phyloP scores from a whole-genome alignment of 2,888 invertebrate species.

The Standfussiana lucernea region DNA sequence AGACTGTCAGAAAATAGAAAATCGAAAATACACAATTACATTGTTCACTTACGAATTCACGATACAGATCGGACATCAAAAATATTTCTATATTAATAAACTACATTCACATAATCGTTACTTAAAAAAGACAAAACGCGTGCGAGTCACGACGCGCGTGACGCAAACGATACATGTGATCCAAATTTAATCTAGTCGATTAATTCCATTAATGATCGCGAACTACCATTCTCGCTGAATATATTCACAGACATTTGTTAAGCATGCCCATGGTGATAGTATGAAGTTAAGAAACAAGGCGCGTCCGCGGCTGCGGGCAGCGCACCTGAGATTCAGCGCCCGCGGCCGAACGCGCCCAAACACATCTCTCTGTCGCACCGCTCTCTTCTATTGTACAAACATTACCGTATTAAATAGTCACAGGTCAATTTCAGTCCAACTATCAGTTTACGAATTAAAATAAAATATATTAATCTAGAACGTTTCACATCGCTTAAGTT shows the following conservation, averaged over 20 bases:
- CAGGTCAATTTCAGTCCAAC: slow-evolving; percentile 86
- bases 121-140: slow-evolving; percentile 81
- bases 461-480: slow-evolving; percentile 75
- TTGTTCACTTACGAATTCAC: slow-evolving; percentile 84
- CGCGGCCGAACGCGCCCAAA: slow-evolving; percentile 69
- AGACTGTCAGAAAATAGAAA: slow-evolving; percentile 84
- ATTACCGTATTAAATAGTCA: slow-evolving; percentile 77
- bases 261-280: slow-evolving; percentile 66
- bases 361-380: slow-evolving; percentile 75
- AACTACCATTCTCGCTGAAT: slow-evolving; percentile 72
- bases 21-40: slow-evolving; percentile 85
- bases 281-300: slow-evolving; percentile 65
- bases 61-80: slow-evolving; percentile 89
- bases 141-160: slow-evolving; percentile 76
- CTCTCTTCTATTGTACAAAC: slow-evolving; percentile 76
- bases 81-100: slow-evolving; percentile 88
- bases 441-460: slow-evolving; percentile 76
- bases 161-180: slow-evolving; percentile 78
- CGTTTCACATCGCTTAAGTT: slow-evolving; percentile 75
- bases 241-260: slow-evolving; percentile 70
- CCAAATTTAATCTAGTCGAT: slow-evolving; percentile 80
- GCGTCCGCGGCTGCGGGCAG: slow-evolving; percentile 71
- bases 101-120: slow-evolving; percentile 86
- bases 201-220: slow-evolving; percentile 72
- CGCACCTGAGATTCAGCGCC: slow-evolving; percentile 86